phyloP scores from a whole-genome alignment of 1,140 invertebrate species.

The Heliconius himera region DNA sequence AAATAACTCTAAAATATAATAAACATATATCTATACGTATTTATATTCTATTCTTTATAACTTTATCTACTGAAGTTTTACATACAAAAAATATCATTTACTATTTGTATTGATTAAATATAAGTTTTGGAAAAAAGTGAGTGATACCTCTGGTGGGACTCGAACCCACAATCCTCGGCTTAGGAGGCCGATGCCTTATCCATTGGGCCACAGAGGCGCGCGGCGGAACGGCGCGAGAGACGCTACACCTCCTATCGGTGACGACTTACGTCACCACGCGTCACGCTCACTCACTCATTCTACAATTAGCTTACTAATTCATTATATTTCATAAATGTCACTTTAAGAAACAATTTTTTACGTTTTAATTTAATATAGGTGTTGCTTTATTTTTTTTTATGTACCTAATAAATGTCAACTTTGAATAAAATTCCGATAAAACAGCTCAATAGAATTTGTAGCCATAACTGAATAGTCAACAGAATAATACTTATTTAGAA shows the following conservation, averaged over 20 bases:
- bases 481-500: no score
- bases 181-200: conserved; percentile 89
- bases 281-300: conserved; percentile 51
- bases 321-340: conserved; percentile 18
- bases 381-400: no score
- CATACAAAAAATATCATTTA: background rate
- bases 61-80: background rate
- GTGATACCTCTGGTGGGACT: conserved; percentile 86
- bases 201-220: conserved; percentile 87
- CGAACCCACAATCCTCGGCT: conserved; percentile 89
- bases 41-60: background rate
- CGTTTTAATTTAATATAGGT: no score
- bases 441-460: background rate
- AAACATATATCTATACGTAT: background rate
- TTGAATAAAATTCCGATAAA: background rate
- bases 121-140: background rate
- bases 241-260: conserved; percentile 48
- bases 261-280: conserved; percentile 59
- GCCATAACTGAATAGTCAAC: no score
- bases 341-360: background rate
- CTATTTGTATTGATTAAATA: background rate
- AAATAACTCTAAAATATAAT: background rate
- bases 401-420: no score
- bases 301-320: conserved; percentile 48
- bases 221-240: conserved; percentile 53